Evolutionary conservation across 2,888 invertebrate genomes (phyloP).

Genomic region (Phaedon cochleariae): DNA sequence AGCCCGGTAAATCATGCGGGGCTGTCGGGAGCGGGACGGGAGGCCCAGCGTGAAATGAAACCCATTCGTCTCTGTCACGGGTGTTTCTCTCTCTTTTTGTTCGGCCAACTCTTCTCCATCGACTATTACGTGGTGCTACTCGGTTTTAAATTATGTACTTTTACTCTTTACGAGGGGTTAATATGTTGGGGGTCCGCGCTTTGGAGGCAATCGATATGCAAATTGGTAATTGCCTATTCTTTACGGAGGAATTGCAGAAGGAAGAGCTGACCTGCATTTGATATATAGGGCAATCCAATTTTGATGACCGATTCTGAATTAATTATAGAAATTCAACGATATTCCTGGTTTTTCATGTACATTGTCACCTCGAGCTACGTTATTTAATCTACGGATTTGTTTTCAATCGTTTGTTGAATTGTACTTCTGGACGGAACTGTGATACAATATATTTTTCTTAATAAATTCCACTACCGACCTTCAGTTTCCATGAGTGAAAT

Average conservation of each 20-base stretch:
- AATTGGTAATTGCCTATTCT: constrained; percentile 2
- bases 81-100: constrained; percentile 49
- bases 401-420: too few relatives aligned
- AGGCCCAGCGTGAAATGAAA: constrained; percentile 67
- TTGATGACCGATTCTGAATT: too few relatives aligned
- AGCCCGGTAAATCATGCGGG: constrained; percentile 72
- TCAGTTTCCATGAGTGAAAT: too few relatives aligned
- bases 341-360: too few relatives aligned
- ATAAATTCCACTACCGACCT: too few relatives aligned
- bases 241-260: not conserved
- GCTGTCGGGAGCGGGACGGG: constrained; percentile 61
- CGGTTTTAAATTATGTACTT: constrained; percentile 43
- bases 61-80: constrained; percentile 64
- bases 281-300: not conserved
- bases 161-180: constrained; percentile 44
- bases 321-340: too few relatives aligned
- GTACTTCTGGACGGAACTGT: too few relatives aligned
- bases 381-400: too few relatives aligned
- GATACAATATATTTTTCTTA: too few relatives aligned
- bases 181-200: constrained; percentile 40
- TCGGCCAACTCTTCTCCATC: constrained; percentile 39
- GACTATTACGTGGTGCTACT: constrained; percentile 30
- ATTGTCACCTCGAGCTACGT: too few relatives aligned
- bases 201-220: constrained; percentile 38
- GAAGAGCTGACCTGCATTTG: not conserved